Evolutionary conservation across 35 echinoderm and acorn worm genomes (phyloP), one percentile per base, ranked within the genome.

Genomic region (Strongylocentrotus purpuratus): DNA sequence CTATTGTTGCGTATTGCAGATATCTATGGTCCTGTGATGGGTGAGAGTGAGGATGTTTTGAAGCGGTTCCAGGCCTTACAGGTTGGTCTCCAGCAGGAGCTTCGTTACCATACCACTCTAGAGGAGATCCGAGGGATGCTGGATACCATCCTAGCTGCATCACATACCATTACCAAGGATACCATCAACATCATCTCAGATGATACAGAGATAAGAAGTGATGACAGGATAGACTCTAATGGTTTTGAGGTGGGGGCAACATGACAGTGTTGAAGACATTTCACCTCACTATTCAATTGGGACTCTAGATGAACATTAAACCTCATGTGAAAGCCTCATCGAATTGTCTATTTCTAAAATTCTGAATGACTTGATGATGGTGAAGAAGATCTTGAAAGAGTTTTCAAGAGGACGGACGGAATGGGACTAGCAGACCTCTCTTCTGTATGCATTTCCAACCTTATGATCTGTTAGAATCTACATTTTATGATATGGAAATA

Each of bases 121-220:
- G 94, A 96, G 88, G 97, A 98, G 91, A 95, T 99, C 25, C 71
- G 92, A 52, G 97, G 98, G 2, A 98, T 99, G 98, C 85, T 99
- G 87, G 98, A 99, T 47, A 94, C 90, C 4, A 94, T 99, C 48
- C 87, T 99, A 48, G 97, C 96, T 47, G 97, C 97, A 48, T 99
- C 98, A 1, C 96, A 97, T 33, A 61, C 96, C 9, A 10, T 46
- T 18, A 46, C 87, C 87, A 78, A 78, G 65, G 87, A 46, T 25
- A 89, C 87, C 32, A 89, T 25, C 87, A 89, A 33, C 87, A 86
- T 33, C 85, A 86, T 33, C 85, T 18, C 33, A 88, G 86, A 94
- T 85, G 46, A 7, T 7, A 32, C 32, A 48, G 33, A 22, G 88
- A n/a, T 78, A 18, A 25, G 28, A 7, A 78, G 65, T 5, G 65